phyloP scores from a whole-genome alignment of 2,888 invertebrate species.

The Agonopterix arenella region DNA sequence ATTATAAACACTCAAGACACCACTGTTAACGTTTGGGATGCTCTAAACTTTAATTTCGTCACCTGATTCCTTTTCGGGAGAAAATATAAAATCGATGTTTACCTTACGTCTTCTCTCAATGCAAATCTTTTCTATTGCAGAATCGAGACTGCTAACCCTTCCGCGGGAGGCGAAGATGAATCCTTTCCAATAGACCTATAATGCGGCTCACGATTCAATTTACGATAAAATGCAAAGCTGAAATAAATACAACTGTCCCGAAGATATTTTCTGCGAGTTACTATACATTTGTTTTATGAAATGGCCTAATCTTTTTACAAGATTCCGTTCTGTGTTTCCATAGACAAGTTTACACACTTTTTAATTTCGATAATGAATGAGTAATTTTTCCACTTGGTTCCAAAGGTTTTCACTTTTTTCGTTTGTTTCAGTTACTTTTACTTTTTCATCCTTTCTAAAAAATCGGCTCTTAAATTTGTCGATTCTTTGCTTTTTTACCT shows the following conservation, averaged over 20 bases:
- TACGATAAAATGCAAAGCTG: slow-evolving; percentile 75
- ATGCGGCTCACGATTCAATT: slow-evolving; percentile 72
- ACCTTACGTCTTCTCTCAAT: slow-evolving; percentile 75
- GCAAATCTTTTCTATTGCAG: slow-evolving; percentile 75
- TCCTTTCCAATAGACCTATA: slow-evolving; percentile 66
- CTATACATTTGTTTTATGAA: slow-evolving; percentile 78
- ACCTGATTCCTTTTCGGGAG: slow-evolving; percentile 54
- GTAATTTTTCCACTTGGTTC: slow-evolving; percentile 46
- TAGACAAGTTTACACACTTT: slow-evolving; percentile 66
- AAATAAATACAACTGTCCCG: slow-evolving; percentile 76
- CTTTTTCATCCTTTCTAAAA: no score
- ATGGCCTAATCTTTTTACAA: slow-evolving; percentile 78
- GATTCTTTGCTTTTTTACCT: no score
- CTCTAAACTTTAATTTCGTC: slow-evolving; percentile 37
- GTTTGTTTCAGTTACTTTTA: no score
- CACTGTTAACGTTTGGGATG: slow-evolving; percentile 32
- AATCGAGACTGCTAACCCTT: slow-evolving; percentile 74
- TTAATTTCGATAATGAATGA: slow-evolving; percentile 57
- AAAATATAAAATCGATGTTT: slow-evolving; percentile 77
- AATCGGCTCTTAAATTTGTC: no score
- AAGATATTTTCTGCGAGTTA: slow-evolving; percentile 77
- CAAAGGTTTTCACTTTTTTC: slow-evolving; percentile 30
- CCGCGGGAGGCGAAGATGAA: slow-evolving; percentile 67
- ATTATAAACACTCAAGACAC: slow-evolving; percentile 59
- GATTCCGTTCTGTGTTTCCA: slow-evolving; percentile 76